Conservation (phyloP, 2,888 invertebrate species). For the Lymantria monacha region DNA sequence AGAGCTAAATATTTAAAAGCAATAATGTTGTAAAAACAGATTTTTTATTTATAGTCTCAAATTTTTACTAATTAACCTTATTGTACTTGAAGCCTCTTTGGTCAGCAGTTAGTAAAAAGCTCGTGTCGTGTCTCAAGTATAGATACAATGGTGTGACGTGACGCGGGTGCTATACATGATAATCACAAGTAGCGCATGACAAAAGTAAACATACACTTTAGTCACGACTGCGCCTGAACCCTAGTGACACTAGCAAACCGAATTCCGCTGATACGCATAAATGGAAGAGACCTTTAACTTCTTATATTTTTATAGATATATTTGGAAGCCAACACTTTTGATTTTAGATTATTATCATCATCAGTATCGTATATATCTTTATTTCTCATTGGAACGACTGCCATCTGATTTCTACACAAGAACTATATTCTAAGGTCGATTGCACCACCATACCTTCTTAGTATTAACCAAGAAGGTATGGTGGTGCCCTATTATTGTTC, state of each 20-base stretch:
- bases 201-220: constrained; percentile 65
- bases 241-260: constrained; percentile 53
- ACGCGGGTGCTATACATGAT: constrained; percentile 65
- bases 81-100: constrained; percentile 39
- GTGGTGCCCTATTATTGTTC: too few species aligned
- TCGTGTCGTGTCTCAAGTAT: constrained; percentile 26
- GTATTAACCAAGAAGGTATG: too few species aligned
- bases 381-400: too few species aligned
- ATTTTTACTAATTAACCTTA: constrained; percentile 48
- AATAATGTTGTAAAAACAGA: not conserved
- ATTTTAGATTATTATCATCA: too few species aligned
- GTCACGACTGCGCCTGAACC: constrained; percentile 64
- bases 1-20: too few species aligned
- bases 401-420: too few species aligned
- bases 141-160: constrained; percentile 49
- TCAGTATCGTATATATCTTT: too few species aligned
- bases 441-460: too few species aligned
- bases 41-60: too few species aligned
- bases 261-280: constrained; percentile 20
- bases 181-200: constrained; percentile 76
- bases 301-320: constrained; percentile 44
- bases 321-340: not conserved
- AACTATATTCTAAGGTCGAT: too few species aligned
- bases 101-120: constrained; percentile 41
- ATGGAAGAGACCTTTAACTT: constrained; percentile 45